Conservation (phyloP, 2,113 vertebrate genomes). For the Neolamprologus sp. region DNA sequence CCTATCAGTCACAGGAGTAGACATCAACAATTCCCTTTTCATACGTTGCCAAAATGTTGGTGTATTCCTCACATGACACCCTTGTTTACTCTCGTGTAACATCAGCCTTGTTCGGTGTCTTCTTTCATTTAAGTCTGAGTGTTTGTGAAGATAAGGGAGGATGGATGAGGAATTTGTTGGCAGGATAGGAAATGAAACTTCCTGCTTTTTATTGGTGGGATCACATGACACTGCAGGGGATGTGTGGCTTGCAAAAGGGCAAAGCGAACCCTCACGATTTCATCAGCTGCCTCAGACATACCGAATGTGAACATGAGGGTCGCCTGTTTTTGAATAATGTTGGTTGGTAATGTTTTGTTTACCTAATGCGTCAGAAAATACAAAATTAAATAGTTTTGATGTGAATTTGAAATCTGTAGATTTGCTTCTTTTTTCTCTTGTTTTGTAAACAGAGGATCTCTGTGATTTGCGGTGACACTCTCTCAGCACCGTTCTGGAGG, state of each 20-base stretch:
- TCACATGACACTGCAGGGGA: slow-evolving; percentile 33
- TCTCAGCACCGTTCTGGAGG: accelerated
- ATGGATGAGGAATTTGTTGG: slow-evolving; percentile 47
- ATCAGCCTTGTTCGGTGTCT: slow-evolving; percentile 9
- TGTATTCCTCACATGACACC: slow-evolving; percentile 21
- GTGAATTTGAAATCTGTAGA: background rate
- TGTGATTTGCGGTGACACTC: background rate
- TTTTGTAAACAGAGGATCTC: background rate
- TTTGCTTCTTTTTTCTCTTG: background rate
- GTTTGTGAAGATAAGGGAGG: slow-evolving; percentile 24
- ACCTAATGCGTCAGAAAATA: background rate
- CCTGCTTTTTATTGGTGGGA: slow-evolving; percentile 54
- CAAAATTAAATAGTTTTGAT: background rate
- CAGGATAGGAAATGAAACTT: slow-evolving; percentile 63
- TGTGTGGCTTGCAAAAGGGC: slow-evolving; percentile 11
- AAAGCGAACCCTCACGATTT: slow-evolving; percentile 11
- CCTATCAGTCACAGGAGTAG: slow-evolving; percentile 36
- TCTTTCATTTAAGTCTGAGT: slow-evolving; percentile 53
- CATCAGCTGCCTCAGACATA: background rate
- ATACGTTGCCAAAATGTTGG: slow-evolving; percentile 33
- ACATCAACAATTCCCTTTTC: slow-evolving; percentile 44
- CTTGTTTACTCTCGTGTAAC: slow-evolving; percentile 34
- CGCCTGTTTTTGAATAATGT: background rate
- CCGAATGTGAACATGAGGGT: background rate
- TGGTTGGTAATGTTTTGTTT: background rate